Percentiles rank a stretch among this genome's conserved stretches.
Conservation (phyloP, 2,113 vertebrate species). For the Sigmodon hispidus region DNA sequence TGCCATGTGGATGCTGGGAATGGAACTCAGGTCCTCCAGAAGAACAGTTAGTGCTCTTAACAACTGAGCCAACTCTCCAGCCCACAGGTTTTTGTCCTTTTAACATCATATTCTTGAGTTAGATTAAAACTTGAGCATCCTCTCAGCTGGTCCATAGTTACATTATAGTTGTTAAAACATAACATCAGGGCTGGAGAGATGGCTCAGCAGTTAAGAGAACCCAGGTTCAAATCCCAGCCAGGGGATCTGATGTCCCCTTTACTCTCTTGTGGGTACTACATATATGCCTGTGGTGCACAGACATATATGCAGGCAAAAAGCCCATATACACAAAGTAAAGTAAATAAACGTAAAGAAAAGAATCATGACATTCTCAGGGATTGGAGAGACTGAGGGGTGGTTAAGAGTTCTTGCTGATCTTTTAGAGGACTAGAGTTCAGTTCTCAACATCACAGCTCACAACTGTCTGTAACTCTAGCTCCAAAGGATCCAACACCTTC, state of each 20-base stretch:
- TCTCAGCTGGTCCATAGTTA: neutral
- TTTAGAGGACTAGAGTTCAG: neutral
- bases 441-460: neutral
- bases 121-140: constrained; percentile 27
- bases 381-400: neutral
- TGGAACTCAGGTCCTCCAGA: too few species aligned
- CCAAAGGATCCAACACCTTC: neutral
- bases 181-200: neutral
- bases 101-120: neutral
- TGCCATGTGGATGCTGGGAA: too few species aligned
- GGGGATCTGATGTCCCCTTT: neutral
- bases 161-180: neutral
- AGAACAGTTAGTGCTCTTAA: too few species aligned
- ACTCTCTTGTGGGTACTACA: neutral
- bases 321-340: neutral
- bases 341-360: neutral
- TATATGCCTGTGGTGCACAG: neutral
- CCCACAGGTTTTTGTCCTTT: neutral
- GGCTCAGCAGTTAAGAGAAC: neutral
- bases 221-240: neutral
- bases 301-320: neutral
- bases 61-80: too few species aligned
- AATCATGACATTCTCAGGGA: neutral
- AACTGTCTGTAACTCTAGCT: neutral
- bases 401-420: neutral